Conservation (phyloP, 2,888 invertebrate species). For the Caenorhabditis doughertyi region DNA sequence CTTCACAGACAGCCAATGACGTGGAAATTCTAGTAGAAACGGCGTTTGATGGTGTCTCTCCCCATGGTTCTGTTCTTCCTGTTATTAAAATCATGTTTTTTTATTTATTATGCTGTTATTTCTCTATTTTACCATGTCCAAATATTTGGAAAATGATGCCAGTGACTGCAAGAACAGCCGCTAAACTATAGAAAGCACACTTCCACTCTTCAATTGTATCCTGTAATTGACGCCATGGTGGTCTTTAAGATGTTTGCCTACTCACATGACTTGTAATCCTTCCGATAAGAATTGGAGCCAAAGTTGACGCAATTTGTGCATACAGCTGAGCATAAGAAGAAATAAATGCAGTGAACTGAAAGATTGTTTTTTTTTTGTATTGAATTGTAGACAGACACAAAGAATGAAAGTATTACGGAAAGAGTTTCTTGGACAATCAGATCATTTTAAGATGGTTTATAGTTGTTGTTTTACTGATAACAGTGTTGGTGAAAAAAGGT, state of each 20-base stretch:
- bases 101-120: background rate
- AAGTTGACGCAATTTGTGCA: conserved; percentile 73
- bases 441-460: background rate
- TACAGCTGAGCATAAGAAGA: conserved; percentile 79
- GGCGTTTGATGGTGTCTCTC: conserved; percentile 61
- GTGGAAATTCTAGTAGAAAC: conserved; percentile 48
- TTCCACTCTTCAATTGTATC: conserved; percentile 73
- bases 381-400: background rate
- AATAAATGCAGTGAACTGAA: conserved; percentile 79
- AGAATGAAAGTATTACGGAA: background rate
- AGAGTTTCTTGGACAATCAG: background rate
- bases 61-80: conserved; percentile 64
- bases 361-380: background rate
- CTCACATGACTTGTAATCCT: conserved; percentile 75
- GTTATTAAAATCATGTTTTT: background rate
- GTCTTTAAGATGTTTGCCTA: conserved; percentile 13
- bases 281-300: conserved; percentile 78
- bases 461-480: background rate
- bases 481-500: too few relatives aligned
- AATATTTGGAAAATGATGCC: conserved; percentile 78
- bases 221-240: conserved; percentile 44
- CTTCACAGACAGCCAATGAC: conserved; percentile 42
- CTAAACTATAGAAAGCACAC: conserved; percentile 75
- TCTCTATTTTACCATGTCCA: conserved; percentile 72
- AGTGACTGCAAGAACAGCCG: conserved; percentile 73